Base-by-base conservation (phyloP, 2,888 invertebrate species). In the Spodoptera littoralis region DNA sequence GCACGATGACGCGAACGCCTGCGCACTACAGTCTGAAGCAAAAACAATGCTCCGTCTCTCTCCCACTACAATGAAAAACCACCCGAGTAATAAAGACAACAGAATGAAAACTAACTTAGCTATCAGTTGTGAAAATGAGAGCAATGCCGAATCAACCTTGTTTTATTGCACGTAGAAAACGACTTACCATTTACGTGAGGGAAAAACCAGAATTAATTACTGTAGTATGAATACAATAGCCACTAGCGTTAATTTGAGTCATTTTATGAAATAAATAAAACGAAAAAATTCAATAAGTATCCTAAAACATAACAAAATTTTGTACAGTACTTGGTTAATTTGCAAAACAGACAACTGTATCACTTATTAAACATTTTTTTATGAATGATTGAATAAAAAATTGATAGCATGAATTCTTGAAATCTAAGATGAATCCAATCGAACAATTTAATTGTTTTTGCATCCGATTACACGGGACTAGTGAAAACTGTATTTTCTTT, bases 101-200 rank as follows among this genome's bases (percentile, higher is more conserved):
- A 48, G 4, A 59, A 43, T 27, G 46, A 53, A 54, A 68, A 63
- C 58, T 55, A 59, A 51, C 44, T 43, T 36, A 18, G 74, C 65
- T 73, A 59, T 66, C 73, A 70, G 49, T 72, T 73, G 61, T 51
- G 86, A 88, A 92, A 92, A 89, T 80, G 79, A 84, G 82, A 84
- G 80, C 82, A 83, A 83, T 70, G 71, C 60, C 65, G 70, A 59
- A 58, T 70, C 65, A 77, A 70, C 85, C 82, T 87, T 85, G 83
- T 59, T 43, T 13, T 45, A 43, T 56, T 61, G 63, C 57, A 72
- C 60, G 66, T 78, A 69, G 52, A 49, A 54, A 50, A 57, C 57
- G 41, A 13, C 36, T 43, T 44, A 27, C 47, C 4, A 47, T 59
- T 63, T 49, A 59, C 53, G 53, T 54, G 47, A 45, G 61, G 50